These are phyloP conservation scores for Spondyliosoma cantharus DNA, from an alignment of 2,797 vertebrate genomes.

Conservation along the genomic window DNA sequence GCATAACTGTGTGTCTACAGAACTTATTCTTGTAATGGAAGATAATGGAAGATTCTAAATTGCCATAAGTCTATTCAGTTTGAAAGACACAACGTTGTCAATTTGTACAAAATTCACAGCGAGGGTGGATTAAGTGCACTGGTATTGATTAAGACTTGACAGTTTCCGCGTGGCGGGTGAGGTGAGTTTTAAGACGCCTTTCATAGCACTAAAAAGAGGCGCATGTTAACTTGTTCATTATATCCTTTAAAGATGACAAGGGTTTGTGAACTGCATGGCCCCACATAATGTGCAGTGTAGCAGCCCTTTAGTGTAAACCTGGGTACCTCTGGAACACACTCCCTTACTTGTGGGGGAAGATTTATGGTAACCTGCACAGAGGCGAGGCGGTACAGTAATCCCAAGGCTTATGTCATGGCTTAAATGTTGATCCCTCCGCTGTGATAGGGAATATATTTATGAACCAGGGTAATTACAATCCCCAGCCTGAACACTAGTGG, in stretches of 20 bases:
- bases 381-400: constrained; percentile 42
- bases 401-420: constrained; percentile 60
- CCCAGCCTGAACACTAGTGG: not conserved
- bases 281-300: not conserved
- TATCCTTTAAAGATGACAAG: constrained; percentile 1
- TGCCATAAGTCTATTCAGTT: constrained; percentile 1
- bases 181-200: not conserved
- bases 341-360: constrained; percentile 23
- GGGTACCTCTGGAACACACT: constrained; percentile 6
- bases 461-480: constrained; percentile 58
- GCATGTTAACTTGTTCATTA: constrained; percentile 16
- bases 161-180: constrained; percentile 1
- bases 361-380: constrained; percentile 56
- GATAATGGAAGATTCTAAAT: not conserved
- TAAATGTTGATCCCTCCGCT: constrained; percentile 40
- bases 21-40: not conserved
- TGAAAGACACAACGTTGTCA: not conserved
- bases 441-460: constrained; percentile 51
- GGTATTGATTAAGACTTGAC: constrained; percentile 10
- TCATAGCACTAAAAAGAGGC: constrained; percentile 1
- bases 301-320: constrained; percentile 6
- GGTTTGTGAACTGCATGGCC: constrained; percentile 21
- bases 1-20: not conserved
- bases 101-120: not conserved
- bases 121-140: not conserved